Percentiles rank a stretch among this genome's conserved stretches.
phyloP scores from a whole-genome alignment of 2,797 vertebrate species.

The Amphiprion clarkii region DNA sequence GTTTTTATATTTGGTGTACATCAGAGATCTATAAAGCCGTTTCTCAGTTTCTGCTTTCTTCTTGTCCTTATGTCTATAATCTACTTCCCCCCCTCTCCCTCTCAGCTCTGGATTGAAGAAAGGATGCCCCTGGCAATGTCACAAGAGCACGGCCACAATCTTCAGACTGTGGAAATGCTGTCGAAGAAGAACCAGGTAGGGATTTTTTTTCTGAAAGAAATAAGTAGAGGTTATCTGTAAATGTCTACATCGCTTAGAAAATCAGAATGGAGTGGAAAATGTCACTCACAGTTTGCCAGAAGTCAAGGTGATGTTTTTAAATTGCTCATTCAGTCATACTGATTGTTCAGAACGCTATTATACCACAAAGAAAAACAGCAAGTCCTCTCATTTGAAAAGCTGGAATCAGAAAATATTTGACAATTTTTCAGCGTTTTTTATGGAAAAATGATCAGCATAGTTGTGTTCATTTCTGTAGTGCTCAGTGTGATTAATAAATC shows the following conservation, averaged over 20 bases:
- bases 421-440: not conserved
- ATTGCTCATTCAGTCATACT: not conserved
- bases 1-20: not conserved
- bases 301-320: not conserved
- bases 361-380: not conserved
- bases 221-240: not conserved
- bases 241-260: not conserved
- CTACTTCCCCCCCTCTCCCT: not conserved
- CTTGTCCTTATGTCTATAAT: conserved; percentile 14
- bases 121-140: conserved; percentile 91
- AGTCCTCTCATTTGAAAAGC: not conserved
- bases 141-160: conserved; percentile 90
- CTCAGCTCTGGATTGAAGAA: conserved; percentile 96
- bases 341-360: not conserved
- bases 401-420: not conserved
- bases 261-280: not conserved
- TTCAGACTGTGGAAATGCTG: conserved; percentile 93
- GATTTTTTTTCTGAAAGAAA: not conserved
- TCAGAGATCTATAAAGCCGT: conserved; percentile 16
- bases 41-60: not conserved
- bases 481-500: no score
- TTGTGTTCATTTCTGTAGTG: not conserved
- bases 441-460: not conserved
- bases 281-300: not conserved
- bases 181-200: conserved; percentile 94